These are phyloP conservation scores for Neosilurus hyrtlii DNA, from an alignment of 2,797 vertebrate genomes.

Conservation along the genomic window DNA sequence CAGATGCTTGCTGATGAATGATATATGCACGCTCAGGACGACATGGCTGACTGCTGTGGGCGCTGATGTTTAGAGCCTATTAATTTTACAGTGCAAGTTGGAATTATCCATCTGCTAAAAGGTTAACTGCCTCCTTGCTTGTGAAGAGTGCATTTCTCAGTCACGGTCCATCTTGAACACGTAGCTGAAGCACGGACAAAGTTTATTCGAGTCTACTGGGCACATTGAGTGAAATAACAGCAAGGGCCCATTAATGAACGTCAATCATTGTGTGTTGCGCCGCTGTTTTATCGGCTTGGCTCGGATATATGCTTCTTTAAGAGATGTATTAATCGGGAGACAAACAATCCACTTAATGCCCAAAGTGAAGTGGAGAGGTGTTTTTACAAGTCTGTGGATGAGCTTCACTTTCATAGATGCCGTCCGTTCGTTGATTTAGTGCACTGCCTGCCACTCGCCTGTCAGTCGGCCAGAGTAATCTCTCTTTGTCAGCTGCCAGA, in stretches of 20 bases:
- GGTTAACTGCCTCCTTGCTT: conserved; percentile 84
- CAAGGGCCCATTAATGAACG: conserved; percentile 57
- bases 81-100: conserved; percentile 83
- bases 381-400: conserved; percentile 71
- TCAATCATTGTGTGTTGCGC: conserved; percentile 41
- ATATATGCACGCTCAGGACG: conserved; percentile 64
- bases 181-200: conserved; percentile 36
- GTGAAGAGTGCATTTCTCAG: conserved; percentile 77
- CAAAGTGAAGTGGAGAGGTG: conserved; percentile 69
- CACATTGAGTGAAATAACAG: conserved; percentile 40
- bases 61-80: conserved; percentile 74
- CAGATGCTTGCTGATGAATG: conserved; percentile 46
- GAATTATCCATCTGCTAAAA: conserved; percentile 86
- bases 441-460: conserved; percentile 71
- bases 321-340: conserved; percentile 68
- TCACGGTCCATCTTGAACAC: conserved; percentile 54
- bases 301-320: conserved; percentile 56
- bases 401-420: conserved; percentile 65
- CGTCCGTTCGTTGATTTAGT: conserved; percentile 72
- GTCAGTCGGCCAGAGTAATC: conserved; percentile 75
- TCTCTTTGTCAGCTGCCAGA: conserved; percentile 75
- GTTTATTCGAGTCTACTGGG: conserved; percentile 55
- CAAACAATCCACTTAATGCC: conserved; percentile 73
- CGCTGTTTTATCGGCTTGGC: conserved; percentile 43
- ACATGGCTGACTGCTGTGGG: conserved; percentile 68